Conservation (phyloP, 2,113 vertebrate genomes). For the Trichechus manatus region DNA sequence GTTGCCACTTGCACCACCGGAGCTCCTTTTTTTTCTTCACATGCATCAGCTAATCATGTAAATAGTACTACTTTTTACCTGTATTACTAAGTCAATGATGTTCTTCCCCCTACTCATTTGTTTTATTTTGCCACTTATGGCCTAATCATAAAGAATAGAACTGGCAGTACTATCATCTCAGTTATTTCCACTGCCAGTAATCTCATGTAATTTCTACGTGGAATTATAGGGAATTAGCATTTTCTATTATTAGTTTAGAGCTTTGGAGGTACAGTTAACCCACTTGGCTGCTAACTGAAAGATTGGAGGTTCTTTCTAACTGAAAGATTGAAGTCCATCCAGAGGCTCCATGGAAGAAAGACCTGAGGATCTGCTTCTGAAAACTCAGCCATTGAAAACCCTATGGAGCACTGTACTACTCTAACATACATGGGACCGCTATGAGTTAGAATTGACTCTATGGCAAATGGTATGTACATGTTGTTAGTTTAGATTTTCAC, state of each 20-base stretch:
- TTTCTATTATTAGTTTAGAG: background rate
- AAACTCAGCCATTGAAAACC: background rate
- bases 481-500: background rate
- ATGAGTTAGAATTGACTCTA: background rate
- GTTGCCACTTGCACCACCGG: too few species aligned
- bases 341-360: background rate
- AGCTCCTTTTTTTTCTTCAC: too few species aligned
- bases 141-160: background rate
- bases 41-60: background rate
- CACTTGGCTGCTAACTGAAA: background rate
- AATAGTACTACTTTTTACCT: background rate
- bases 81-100: background rate
- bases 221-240: background rate
- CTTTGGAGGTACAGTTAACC: background rate
- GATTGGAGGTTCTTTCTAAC: background rate
- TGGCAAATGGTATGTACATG: background rate
- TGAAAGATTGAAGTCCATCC: background rate
- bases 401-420: background rate
- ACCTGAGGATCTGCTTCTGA: background rate
- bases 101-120: background rate
- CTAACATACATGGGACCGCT: background rate
- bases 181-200: background rate
- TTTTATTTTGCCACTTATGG: background rate
- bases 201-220: background rate
- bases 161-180: background rate